phyloP scores from a whole-genome alignment of 2,113 vertebrate species.

The Halichoeres trimaculatus region DNA sequence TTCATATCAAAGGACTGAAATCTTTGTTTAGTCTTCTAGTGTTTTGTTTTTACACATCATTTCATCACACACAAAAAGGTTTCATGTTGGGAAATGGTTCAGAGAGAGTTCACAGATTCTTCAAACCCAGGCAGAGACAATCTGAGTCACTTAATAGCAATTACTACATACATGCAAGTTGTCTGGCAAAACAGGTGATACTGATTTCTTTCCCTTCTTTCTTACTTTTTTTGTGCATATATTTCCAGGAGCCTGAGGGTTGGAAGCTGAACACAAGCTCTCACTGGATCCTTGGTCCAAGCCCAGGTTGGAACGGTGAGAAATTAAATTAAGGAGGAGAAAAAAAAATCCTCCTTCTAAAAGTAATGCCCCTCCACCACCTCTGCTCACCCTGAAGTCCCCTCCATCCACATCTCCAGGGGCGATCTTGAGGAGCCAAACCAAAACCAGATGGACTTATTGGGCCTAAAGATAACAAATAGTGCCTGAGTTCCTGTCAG shows the following conservation, averaged over 20 bases:
- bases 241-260: conserved; percentile 82
- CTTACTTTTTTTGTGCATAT: conserved; percentile 17
- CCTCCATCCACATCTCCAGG: conserved; percentile 90
- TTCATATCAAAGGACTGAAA: conserved; percentile 33
- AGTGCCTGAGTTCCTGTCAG: conserved; percentile 88
- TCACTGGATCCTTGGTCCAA: conserved; percentile 85
- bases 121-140: conserved; percentile 80
- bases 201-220: conserved; percentile 84
- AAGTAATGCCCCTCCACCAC: conserved; percentile 67
- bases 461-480: conserved; percentile 96
- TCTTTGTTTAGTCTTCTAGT: conserved; percentile 63
- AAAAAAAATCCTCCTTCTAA: conserved; percentile 53
- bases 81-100: conserved; percentile 81
- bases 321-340: conserved; percentile 92
- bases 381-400: conserved; percentile 62
- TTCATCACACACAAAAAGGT: conserved; percentile 77
- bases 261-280: conserved; percentile 77
- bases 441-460: conserved; percentile 98
- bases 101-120: conserved; percentile 84
- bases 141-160: conserved; percentile 83
- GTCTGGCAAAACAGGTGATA: conserved; percentile 92
- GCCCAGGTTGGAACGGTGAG: conserved; percentile 91
- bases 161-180: conserved; percentile 86
- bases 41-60: conserved; percentile 76
- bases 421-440: conserved; percentile 92